phyloP scores from a whole-genome alignment of 2,797 vertebrate species.

The Pseudopleuronectes americanus region DNA sequence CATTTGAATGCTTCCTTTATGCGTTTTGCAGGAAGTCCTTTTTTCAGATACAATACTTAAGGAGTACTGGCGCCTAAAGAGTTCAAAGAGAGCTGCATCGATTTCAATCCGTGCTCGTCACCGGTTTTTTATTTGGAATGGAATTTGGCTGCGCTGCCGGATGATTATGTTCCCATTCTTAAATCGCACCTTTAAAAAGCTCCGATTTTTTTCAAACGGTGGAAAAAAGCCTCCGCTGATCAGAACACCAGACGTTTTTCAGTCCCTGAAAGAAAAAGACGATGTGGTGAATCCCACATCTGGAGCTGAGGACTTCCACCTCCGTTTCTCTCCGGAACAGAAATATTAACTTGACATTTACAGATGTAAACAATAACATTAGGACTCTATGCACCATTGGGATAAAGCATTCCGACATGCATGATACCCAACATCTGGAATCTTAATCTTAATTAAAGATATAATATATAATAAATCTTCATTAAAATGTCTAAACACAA shows the following conservation, averaged over 20 bases:
- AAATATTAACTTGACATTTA: not conserved
- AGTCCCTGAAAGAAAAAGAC: not conserved
- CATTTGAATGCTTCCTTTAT: not conserved
- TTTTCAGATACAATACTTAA: not conserved
- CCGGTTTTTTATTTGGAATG: not conserved
- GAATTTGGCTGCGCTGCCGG: not conserved
- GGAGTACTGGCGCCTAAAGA: not conserved
- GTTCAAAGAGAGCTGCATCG: not conserved
- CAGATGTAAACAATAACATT: slow-evolving; percentile 5
- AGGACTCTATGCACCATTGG: not conserved
- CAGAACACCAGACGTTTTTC: slow-evolving; percentile 1
- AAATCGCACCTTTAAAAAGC: not conserved
- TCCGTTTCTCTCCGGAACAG: not conserved
- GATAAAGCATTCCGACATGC: no score
- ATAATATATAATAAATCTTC: no score
- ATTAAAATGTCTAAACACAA: no score
- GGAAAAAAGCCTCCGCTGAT: not conserved
- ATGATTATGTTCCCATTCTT: not conserved
- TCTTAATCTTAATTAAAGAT: no score
- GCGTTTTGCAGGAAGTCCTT: not conserved
- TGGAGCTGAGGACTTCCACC: not conserved
- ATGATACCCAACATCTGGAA: no score
- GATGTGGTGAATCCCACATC: slow-evolving; percentile 9
- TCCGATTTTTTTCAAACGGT: not conserved
- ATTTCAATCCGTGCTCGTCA: not conserved